Evolutionary conservation across 1,140 invertebrate genomes (phyloP).

Genomic region (Muscidifurax raptorellus): DNA sequence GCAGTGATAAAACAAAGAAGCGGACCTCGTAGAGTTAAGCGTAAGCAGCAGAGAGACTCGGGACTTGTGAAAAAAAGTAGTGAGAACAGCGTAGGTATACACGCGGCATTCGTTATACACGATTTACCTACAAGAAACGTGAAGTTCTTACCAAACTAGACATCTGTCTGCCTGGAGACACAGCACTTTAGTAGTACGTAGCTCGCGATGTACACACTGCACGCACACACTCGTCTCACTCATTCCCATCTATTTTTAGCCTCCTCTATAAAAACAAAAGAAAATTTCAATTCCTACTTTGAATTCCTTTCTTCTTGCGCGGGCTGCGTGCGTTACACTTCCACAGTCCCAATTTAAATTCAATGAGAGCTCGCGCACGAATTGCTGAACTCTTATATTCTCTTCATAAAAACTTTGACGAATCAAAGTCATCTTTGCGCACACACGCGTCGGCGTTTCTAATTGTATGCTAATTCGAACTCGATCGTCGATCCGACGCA

Average conservation of each 20-base stretch:
- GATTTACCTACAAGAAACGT: conserved; percentile 66
- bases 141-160: conserved; percentile 58
- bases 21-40: neutral
- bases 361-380: neutral
- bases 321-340: neutral
- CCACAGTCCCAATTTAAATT: conserved; percentile 35
- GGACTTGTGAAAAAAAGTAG: neutral
- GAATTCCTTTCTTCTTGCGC: neutral
- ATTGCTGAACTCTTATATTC: neutral
- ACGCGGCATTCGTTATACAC: conserved; percentile 61
- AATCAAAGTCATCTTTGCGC: neutral
- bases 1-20: too few relatives aligned
- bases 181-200: neutral
- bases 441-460: neutral
- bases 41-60: neutral
- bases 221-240: neutral
- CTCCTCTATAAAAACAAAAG: conserved; percentile 6
- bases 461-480: conserved; percentile 42
- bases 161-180: neutral
- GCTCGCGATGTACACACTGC: neutral
- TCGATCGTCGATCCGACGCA: neutral
- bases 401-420: neutral
- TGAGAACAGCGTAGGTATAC: neutral
- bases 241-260: conserved; percentile 19
- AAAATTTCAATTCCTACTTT: conserved; percentile 9